Percentiles rank a stretch among this genome's conserved stretches.
These are phyloP conservation scores for Spheniscus mendiculus DNA, from an alignment of 2,113 vertebrate genomes.

Conservation along the genomic window DNA sequence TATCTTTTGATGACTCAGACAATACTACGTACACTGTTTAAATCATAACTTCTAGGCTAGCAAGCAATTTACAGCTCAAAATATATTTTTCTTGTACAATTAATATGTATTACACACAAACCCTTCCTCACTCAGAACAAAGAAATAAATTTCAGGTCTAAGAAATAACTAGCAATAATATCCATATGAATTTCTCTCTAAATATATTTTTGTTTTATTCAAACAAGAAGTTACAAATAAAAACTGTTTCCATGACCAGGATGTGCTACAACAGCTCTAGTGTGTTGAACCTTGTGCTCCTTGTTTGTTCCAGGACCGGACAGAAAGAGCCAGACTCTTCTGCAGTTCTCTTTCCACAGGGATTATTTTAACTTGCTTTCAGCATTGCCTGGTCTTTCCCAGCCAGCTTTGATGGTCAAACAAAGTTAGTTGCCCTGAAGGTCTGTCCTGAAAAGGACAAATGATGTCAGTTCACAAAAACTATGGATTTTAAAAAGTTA, in stretches of 20 bases:
- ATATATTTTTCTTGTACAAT: not conserved
- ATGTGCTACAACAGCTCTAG: not conserved
- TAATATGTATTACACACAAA: not conserved
- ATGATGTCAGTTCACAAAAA: not conserved
- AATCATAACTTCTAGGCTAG: not conserved
- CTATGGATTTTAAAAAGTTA: not conserved
- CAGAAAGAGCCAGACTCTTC: not conserved
- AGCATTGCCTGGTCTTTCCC: not conserved
- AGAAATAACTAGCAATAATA: not conserved
- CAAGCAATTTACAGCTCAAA: not conserved
- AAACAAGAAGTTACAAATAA: not conserved
- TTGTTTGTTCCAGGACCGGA: not conserved
- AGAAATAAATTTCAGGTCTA: not conserved
- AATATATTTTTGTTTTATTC: not conserved
- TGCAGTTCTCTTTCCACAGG: not conserved
- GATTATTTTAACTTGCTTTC: not conserved
- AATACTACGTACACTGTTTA: not conserved
- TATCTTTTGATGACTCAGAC: not conserved
- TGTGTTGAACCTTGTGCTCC: not conserved
- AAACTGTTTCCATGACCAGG: not conserved
- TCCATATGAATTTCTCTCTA: not conserved
- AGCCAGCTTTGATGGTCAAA: constrained; percentile 1
- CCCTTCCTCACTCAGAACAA: not conserved
- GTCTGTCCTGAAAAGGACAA: not conserved
- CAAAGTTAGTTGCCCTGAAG: not conserved